These are phyloP conservation scores for Potamilus streckersoni DNA, from an alignment of 1,140 invertebrate species.

Conservation along the genomic window DNA sequence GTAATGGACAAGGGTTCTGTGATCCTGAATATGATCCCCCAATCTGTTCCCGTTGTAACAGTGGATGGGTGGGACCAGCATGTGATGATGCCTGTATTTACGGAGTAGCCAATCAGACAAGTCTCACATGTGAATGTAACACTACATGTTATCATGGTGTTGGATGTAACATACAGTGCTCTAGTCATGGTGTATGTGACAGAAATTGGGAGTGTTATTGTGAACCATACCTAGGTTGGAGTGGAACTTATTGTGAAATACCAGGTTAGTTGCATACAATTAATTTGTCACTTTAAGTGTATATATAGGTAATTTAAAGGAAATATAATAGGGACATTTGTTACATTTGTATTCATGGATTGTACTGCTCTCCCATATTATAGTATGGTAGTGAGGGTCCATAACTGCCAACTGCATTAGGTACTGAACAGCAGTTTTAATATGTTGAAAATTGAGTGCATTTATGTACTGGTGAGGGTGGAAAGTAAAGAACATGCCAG, in stretches of 20 bases:
- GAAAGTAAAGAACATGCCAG: too few species aligned
- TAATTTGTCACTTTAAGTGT: too few species aligned
- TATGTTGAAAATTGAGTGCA: too few species aligned
- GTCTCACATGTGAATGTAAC: slow-evolving; percentile 48
- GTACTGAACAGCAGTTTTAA: too few species aligned
- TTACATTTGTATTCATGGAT: too few species aligned
- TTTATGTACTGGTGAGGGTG: too few species aligned
- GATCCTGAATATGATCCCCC: slow-evolving; percentile 45
- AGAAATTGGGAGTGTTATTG: slow-evolving; percentile 44
- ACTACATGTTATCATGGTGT: slow-evolving; percentile 51
- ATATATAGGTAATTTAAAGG: too few species aligned
- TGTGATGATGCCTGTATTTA: slow-evolving; percentile 50
- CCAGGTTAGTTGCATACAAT: slow-evolving; percentile 18
- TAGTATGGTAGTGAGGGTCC: too few species aligned
- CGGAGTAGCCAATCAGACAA: slow-evolving; percentile 33
- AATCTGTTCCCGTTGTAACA: slow-evolving; percentile 45
- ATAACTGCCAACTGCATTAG: too few species aligned
- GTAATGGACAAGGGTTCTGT: slow-evolving; percentile 44
- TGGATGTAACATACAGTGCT: slow-evolving; percentile 56
- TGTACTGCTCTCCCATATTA: too few species aligned
- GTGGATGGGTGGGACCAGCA: slow-evolving; percentile 48
- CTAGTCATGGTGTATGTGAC: slow-evolving; percentile 46
- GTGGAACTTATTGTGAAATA: slow-evolving; percentile 45
- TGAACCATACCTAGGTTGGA: slow-evolving; percentile 51
- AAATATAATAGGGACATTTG: too few species aligned